Conservation (phyloP, 2,113 vertebrate genomes). For the Azemiops feae region DNA sequence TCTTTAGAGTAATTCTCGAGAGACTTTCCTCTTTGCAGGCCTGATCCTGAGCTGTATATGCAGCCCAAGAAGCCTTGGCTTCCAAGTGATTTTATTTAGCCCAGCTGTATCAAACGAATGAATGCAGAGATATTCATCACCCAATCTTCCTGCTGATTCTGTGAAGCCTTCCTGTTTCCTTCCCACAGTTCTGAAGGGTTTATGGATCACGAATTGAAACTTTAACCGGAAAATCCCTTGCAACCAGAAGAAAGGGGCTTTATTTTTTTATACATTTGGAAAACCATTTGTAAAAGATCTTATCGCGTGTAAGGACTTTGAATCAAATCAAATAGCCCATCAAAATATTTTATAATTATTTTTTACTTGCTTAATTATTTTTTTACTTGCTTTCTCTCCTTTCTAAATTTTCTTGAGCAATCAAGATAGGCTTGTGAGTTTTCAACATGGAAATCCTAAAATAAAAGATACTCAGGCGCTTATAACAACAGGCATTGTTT, state of each 20-base stretch:
- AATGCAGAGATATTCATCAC: constrained; percentile 6
- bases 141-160: constrained; percentile 7
- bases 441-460: not conserved
- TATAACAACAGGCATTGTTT: not conserved
- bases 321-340: not conserved
- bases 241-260: not conserved
- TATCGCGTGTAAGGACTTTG: not conserved
- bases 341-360: not conserved
- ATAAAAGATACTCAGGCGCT: not conserved
- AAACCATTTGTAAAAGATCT: not conserved
- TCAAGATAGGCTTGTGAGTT: not conserved
- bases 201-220: not conserved
- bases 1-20: constrained; percentile 10
- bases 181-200: not conserved
- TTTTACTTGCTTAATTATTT: not conserved
- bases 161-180: not conserved
- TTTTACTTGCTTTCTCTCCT: not conserved
- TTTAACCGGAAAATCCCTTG: not conserved
- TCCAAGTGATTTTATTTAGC: constrained; percentile 17
- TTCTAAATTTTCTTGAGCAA: not conserved
- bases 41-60: constrained; percentile 7
- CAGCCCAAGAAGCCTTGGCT: not conserved
- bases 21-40: constrained; percentile 23
- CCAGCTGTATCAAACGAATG: not conserved
- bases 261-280: not conserved